phyloP scores from a whole-genome alignment of 2,797 vertebrate genomes.

The Enteromius treurensis region DNA sequence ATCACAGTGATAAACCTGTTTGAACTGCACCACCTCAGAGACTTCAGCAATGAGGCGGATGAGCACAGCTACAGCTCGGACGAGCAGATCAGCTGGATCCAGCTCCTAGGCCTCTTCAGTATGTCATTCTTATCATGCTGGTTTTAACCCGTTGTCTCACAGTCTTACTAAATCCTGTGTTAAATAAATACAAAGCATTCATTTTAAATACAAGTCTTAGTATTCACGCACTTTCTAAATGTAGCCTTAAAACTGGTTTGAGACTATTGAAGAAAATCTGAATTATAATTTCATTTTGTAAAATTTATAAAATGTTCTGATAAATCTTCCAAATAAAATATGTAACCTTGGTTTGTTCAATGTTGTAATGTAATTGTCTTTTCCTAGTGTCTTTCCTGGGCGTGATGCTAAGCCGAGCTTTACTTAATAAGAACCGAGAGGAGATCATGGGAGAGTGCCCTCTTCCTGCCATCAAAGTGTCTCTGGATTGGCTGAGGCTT shows the following conservation, averaged over 20 bases:
- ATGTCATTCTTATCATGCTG: constrained; percentile 64
- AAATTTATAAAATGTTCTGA: neutral
- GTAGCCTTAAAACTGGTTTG: neutral
- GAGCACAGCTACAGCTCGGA: constrained; percentile 89
- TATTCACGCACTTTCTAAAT: neutral
- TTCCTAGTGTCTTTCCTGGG: constrained; percentile 93
- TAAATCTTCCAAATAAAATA: neutral
- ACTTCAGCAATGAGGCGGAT: constrained; percentile 84
- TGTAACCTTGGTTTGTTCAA: neutral
- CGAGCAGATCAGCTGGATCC: constrained; percentile 93
- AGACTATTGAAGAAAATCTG: neutral
- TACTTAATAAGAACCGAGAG: constrained; percentile 88
- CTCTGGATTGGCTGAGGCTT: constrained; percentile 95
- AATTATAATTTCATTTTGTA: neutral
- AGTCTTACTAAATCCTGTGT: neutral
- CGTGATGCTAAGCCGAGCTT: constrained; percentile 90
- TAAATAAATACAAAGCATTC: neutral
- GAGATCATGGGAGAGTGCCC: constrained; percentile 89
- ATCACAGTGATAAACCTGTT: constrained; percentile 98
- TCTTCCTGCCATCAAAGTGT: constrained; percentile 97
- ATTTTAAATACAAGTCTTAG: neutral
- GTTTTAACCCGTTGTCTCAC: neutral
- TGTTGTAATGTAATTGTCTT: constrained; percentile 3
- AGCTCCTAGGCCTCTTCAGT: constrained; percentile 95
- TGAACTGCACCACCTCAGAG: constrained; percentile 94